Evolutionary conservation across 2,888 invertebrate species (phyloP).

Genomic region (Timema podura): DNA sequence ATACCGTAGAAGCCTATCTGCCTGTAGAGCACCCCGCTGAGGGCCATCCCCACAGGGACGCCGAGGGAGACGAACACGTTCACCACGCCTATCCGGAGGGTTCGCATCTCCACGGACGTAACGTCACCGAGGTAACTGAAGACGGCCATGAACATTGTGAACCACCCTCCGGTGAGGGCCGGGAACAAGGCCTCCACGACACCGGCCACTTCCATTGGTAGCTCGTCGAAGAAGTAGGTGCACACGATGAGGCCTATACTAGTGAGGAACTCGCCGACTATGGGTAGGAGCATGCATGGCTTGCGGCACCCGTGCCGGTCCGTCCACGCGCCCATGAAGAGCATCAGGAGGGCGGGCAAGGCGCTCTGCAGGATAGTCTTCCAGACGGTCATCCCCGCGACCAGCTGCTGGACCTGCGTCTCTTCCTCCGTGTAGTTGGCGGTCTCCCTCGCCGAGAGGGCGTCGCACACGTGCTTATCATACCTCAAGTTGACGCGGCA

Average conservation of each 20-base stretch:
- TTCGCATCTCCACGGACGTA: slow-evolving; percentile 76
- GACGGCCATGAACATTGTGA: slow-evolving; percentile 86
- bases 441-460: slow-evolving; percentile 69
- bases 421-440: slow-evolving; percentile 60
- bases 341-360: slow-evolving; percentile 72
- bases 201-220: slow-evolving; percentile 72
- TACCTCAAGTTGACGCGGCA: slow-evolving; percentile 77
- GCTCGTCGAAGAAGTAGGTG: slow-evolving; percentile 71
- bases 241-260: slow-evolving; percentile 73
- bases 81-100: slow-evolving; percentile 79
- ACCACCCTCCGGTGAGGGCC: slow-evolving; percentile 79
- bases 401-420: slow-evolving; percentile 66
- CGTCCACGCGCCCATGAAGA: slow-evolving; percentile 76
- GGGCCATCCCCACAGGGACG: slow-evolving; percentile 82
- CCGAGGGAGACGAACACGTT: slow-evolving; percentile 86
- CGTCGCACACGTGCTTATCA: slow-evolving; percentile 68
- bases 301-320: slow-evolving; percentile 63
- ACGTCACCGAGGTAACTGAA: slow-evolving; percentile 87
- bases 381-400: slow-evolving; percentile 80
- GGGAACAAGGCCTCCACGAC: slow-evolving; percentile 78
- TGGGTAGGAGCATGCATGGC: slow-evolving; percentile 79
- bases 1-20: slow-evolving; percentile 80
- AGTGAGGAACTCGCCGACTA: slow-evolving; percentile 74
- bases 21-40: slow-evolving; percentile 75
- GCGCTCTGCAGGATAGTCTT: slow-evolving; percentile 80